Evolutionary conservation across 2,113 vertebrate species (phyloP).

Genomic region (Antennarius striatus): DNA sequence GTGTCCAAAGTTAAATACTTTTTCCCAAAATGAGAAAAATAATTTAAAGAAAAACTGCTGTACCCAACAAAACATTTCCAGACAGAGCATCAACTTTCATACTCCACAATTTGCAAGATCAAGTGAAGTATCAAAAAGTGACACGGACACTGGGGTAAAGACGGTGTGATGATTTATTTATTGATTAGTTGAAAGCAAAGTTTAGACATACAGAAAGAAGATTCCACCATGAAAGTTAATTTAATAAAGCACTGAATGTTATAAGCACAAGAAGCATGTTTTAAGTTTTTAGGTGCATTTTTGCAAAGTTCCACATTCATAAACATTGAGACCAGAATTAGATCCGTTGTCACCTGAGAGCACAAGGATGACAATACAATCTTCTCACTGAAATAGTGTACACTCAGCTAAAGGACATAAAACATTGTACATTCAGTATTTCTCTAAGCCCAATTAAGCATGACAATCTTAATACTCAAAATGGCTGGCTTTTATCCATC

Average conservation of each 20-base stretch:
- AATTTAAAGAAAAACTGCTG: too few species aligned
- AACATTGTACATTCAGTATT: constrained; percentile 67
- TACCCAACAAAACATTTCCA: too few species aligned
- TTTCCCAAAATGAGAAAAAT: too few species aligned
- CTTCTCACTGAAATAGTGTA: constrained; percentile 62
- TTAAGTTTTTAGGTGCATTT: constrained; percentile 68
- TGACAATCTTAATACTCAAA: constrained; percentile 34
- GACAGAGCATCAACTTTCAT: too few species aligned
- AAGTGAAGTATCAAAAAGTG: too few species aligned
- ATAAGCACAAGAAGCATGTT: constrained; percentile 72
- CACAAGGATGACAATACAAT: constrained; percentile 63
- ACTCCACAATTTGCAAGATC: too few species aligned
- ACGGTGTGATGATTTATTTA: constrained; percentile 70
- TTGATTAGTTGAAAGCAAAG: constrained; percentile 70
- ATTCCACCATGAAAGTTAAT: constrained; percentile 47
- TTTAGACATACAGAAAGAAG: constrained; percentile 68
- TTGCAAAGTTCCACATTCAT: constrained; percentile 74
- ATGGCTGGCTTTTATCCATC: constrained; percentile 29
- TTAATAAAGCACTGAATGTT: constrained; percentile 71
- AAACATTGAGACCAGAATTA: constrained; percentile 65
- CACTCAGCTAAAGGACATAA: constrained; percentile 63
- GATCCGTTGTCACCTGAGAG: constrained; percentile 60
- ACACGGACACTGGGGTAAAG: constrained; percentile 9
- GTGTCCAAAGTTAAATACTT: too few species aligned
- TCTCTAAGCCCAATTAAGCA: constrained; percentile 22